Conservation (phyloP, 2,888 invertebrate species). For the Ptychoptera albimana region DNA sequence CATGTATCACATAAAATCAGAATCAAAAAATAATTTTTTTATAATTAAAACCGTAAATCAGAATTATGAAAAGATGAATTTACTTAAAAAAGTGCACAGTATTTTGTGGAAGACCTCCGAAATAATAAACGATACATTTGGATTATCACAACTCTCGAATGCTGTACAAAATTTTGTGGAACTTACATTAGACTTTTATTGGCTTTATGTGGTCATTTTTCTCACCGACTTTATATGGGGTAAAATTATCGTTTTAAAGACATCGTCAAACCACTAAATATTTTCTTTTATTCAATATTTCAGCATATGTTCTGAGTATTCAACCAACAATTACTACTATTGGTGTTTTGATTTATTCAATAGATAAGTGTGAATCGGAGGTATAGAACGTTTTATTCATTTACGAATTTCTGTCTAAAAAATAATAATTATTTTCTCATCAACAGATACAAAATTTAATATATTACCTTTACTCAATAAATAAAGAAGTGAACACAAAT, state of each 20-base stretch:
- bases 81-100: conserved; percentile 9
- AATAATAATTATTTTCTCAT: no score
- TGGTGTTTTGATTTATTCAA: not conserved
- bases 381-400: not conserved
- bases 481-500: conserved; percentile 2
- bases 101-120: conserved; percentile 9
- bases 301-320: not conserved
- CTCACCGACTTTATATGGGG: no score
- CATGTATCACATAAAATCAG: no score
- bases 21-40: no score
- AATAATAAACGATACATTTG: conserved; percentile 10
- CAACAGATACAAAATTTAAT: not conserved
- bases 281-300: not conserved
- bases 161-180: conserved; percentile 12
- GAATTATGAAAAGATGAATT: conserved; percentile 4
- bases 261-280: conserved; percentile 5
- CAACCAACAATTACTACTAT: no score
- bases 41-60: no score
- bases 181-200: conserved; percentile 11
- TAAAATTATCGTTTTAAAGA: conserved; percentile 2
- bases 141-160: conserved; percentile 9
- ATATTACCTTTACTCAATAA: conserved; percentile 2
- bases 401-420: no score
- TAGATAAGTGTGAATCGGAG: conserved; percentile 2
- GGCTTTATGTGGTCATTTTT: conserved; percentile 8